Evolutionary conservation across 2,113 vertebrate genomes (phyloP), one percentile per base, ranked within the genome.

Genomic region (Pedionomus torquatus): DNA sequence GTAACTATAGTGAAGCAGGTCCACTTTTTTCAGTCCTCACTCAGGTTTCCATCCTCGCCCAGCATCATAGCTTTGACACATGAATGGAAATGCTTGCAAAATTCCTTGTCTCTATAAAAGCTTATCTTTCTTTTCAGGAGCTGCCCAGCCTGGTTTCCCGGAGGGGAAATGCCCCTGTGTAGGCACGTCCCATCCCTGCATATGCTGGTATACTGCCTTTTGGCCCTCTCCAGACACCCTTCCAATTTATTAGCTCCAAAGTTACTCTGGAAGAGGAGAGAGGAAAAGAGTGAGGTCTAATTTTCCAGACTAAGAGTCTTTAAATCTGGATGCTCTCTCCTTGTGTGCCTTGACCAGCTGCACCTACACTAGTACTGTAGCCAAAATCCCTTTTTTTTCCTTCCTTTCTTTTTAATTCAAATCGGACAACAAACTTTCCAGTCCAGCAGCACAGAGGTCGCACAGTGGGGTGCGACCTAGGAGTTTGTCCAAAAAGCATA

Each of bases 131-230:
- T 84, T 55, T 44, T n/a, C 48, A 44, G 52, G 31, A 82, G 18
- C n/a, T 41, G 6, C 41, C 8, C 51, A 49, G 85, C 2, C 17
- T 37, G 49, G 7, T 66, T 25, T 3, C 7, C 39, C 26, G 15
- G 39, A 44, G 30, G 25, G 39, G 37, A 9, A 76, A 35, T 4
- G 20, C 31, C 24, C 5, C 4, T 28, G 4, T 13, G 31, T 8
- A 51, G 28, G 8, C 5, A 0, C 24, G 41, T 1, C 46, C 63
- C 43, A 18, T 5, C 25, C 41, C 58, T 70, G 49, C 48, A 6
- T 3, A 1, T 1, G 13, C 2, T 2, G 17, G 41, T n/a, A 13
- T 9, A 12, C 4, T 44, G 65, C 17, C 17, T 49, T 57, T 31
- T 63, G 37, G 18, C 25, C 17, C 23, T 35, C 46, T 70, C 33